phyloP scores from a whole-genome alignment of 2,797 vertebrate genomes.

The Anguilla megastoma region DNA sequence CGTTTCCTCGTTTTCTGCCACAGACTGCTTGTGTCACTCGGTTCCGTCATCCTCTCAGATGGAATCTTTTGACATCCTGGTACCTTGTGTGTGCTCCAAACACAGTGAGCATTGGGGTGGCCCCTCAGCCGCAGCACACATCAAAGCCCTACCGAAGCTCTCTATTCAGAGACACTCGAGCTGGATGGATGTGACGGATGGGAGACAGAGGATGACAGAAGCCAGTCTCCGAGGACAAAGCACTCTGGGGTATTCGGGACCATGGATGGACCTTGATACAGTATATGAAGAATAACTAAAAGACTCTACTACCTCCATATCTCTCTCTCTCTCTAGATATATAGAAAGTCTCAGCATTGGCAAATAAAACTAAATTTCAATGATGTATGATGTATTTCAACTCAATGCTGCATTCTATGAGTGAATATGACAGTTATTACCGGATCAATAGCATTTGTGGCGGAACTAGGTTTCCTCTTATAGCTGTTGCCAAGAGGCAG shows the following conservation, averaged over 20 bases:
- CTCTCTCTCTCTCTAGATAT: not conserved
- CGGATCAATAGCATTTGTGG: not conserved
- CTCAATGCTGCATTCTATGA: not conserved
- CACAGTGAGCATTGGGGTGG: not conserved
- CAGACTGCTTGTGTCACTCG: not conserved
- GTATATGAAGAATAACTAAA: slow-evolving; percentile 19
- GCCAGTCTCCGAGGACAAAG: slow-evolving; percentile 3
- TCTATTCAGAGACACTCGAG: not conserved
- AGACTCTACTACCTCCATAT: slow-evolving; percentile 29
- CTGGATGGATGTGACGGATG: not conserved
- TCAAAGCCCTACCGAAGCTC: not conserved
- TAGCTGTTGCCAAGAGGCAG: slow-evolving; percentile 10
- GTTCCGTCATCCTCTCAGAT: not conserved
- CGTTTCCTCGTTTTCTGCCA: not conserved
- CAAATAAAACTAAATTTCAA: not conserved
- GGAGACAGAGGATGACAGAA: not conserved
- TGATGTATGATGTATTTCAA: not conserved
- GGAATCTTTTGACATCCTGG: not conserved
- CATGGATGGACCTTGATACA: not conserved
- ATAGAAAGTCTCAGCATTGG: not conserved
- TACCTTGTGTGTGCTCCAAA: not conserved
- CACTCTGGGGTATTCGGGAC: not conserved
- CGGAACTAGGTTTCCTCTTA: not conserved
- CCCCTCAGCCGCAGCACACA: not conserved
- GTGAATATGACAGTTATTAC: not conserved